Evolutionary conservation across 2,113 vertebrate species (phyloP).

Genomic region (Scortum barcoo): DNA sequence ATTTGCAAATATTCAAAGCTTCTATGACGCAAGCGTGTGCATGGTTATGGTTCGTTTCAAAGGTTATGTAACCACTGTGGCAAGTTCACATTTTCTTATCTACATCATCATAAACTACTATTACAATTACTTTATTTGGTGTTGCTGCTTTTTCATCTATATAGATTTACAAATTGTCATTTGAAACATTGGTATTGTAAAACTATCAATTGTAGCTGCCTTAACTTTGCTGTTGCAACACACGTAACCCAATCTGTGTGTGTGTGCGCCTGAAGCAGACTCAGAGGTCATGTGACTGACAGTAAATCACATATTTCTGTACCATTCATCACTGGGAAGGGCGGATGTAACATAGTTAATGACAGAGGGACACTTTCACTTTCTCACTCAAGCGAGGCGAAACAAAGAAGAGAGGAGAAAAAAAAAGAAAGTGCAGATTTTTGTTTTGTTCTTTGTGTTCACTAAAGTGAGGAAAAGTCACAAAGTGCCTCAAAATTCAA

Average conservation of each 20-base stretch:
- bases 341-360: not conserved
- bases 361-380: constrained; percentile 26
- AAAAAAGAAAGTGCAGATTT: not conserved
- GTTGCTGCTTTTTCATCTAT: too few species aligned
- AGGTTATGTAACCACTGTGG: too few species aligned
- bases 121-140: too few species aligned
- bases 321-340: not conserved
- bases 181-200: not conserved
- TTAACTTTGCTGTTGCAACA: not conserved
- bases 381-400: constrained; percentile 25
- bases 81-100: too few species aligned
- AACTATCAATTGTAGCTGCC: not conserved
- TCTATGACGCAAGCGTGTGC: too few species aligned
- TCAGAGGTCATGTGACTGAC: not conserved
- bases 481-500: not conserved
- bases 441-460: not conserved
- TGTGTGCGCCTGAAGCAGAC: not conserved
- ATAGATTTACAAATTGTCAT: not conserved
- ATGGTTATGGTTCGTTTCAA: too few species aligned
- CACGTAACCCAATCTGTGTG: not conserved
- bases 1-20: too few species aligned
- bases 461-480: not conserved
- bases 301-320: not conserved
- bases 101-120: too few species aligned
- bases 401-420: not conserved